phyloP scores from a whole-genome alignment of 2,113 vertebrate species.

The Camelus bactrianus region DNA sequence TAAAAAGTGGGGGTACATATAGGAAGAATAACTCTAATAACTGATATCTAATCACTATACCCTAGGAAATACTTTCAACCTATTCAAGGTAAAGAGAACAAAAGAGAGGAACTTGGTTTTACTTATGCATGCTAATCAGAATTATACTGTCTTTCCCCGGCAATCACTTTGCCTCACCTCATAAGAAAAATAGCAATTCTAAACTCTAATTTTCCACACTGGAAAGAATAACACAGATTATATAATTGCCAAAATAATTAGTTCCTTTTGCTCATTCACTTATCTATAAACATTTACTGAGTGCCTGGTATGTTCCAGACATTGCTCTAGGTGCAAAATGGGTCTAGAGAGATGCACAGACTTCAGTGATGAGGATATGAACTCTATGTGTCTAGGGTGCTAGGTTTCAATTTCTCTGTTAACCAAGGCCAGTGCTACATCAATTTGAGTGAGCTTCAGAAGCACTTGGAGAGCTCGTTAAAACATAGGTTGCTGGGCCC shows the following conservation, averaged over 20 bases:
- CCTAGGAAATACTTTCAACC: slow-evolving; percentile 15
- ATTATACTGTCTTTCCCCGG: neutral
- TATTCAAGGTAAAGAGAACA: slow-evolving; percentile 41
- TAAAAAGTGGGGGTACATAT: neutral
- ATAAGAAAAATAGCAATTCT: slow-evolving; percentile 37
- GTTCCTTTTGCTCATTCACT: slow-evolving; percentile 42
- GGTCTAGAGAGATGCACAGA: neutral
- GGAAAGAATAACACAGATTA: slow-evolving; percentile 41
- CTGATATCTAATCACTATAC: neutral
- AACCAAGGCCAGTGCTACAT: neutral
- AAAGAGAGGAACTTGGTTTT: slow-evolving; percentile 29
- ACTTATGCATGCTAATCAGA: slow-evolving; percentile 22
- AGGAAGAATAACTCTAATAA: neutral
- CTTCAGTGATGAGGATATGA: neutral
- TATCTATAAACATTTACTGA: neutral
- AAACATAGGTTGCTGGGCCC: neutral
- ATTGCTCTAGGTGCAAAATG: slow-evolving; percentile 13
- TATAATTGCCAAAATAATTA: slow-evolving; percentile 56
- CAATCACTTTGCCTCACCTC: neutral
- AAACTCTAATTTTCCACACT: slow-evolving; percentile 17
- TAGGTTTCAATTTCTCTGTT: slow-evolving; percentile 40
- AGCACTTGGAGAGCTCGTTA: neutral
- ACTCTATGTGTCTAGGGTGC: neutral
- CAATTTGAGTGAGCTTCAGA: neutral
- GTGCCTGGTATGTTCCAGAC: neutral